Percentiles rank a stretch among this genome's conserved stretches.
These are phyloP conservation scores for Poecile montanus DNA, from an alignment of 2,797 vertebrate genomes.

Conservation along the genomic window DNA sequence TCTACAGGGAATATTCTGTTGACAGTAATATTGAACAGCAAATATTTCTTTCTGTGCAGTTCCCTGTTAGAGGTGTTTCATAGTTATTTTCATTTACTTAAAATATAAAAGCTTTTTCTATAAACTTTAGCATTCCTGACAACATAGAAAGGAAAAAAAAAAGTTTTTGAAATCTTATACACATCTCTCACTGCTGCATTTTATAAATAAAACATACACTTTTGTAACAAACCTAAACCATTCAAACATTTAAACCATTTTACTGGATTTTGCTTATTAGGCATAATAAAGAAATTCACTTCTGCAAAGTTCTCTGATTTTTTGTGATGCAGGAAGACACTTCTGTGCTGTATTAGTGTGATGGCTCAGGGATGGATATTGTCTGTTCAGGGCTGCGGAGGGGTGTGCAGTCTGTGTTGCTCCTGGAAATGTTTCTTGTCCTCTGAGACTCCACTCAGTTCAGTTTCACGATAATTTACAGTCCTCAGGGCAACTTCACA, in stretches of 20 bases:
- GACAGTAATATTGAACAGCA: background rate
- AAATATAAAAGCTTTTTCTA: background rate
- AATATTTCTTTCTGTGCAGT: background rate
- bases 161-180: background rate
- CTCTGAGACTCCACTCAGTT: background rate
- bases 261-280: background rate
- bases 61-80: background rate
- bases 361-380: background rate
- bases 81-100: background rate
- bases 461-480: background rate
- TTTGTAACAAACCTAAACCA: background rate
- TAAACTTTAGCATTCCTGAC: background rate
- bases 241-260: background rate
- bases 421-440: background rate
- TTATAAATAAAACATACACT: background rate
- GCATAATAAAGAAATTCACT: background rate
- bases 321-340: conserved; percentile 34
- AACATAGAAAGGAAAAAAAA: background rate
- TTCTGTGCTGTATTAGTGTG: background rate
- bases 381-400: background rate
- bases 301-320: background rate
- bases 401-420: background rate
- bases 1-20: background rate
- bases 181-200: background rate
- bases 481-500: conserved; percentile 88